Percentiles rank a stretch among this genome's conserved stretches.
Evolutionary conservation across 2,888 invertebrate genomes (phyloP).

Genomic region (Oxystoma pomonae): DNA sequence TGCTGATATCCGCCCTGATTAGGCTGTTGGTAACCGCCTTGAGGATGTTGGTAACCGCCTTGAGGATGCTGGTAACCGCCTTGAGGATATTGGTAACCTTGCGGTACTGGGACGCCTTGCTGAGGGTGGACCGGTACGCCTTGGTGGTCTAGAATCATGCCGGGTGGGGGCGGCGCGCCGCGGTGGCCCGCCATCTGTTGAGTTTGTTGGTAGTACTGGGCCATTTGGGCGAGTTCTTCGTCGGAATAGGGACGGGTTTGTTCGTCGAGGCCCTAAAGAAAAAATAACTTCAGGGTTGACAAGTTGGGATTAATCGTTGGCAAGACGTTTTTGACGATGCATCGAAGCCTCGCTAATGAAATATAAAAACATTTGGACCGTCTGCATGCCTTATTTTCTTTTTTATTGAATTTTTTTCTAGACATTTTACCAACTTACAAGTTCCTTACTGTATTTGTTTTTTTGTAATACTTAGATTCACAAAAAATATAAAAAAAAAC

Average conservation of each 20-base stretch:
- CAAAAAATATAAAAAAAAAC: too few species aligned
- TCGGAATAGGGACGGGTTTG: slow-evolving; percentile 72
- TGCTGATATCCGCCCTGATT: slow-evolving; percentile 13
- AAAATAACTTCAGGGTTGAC: not conserved
- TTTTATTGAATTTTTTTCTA: too few species aligned
- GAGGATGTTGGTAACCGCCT: slow-evolving; percentile 5
- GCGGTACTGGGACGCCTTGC: slow-evolving; percentile 11
- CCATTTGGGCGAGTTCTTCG: slow-evolving; percentile 66
- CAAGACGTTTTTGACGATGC: too few species aligned
- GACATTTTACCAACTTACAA: too few species aligned
- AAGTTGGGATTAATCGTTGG: not conserved
- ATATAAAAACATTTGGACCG: too few species aligned
- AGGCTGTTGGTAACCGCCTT: slow-evolving; percentile 1
- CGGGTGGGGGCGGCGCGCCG: too few species aligned
- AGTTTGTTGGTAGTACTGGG: slow-evolving; percentile 9
- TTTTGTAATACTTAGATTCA: too few species aligned
- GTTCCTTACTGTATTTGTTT: too few species aligned
- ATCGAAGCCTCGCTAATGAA: too few species aligned
- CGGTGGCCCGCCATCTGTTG: not conserved
- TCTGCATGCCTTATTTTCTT: too few species aligned
- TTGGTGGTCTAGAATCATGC: not conserved
- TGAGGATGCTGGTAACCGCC: slow-evolving; percentile 21
- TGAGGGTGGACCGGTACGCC: too few species aligned
- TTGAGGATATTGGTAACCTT: slow-evolving; percentile 22
- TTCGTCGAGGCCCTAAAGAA: slow-evolving; percentile 64